Conservation (phyloP, 2,797 vertebrate genomes). For the Microhierax caerulescens region DNA sequence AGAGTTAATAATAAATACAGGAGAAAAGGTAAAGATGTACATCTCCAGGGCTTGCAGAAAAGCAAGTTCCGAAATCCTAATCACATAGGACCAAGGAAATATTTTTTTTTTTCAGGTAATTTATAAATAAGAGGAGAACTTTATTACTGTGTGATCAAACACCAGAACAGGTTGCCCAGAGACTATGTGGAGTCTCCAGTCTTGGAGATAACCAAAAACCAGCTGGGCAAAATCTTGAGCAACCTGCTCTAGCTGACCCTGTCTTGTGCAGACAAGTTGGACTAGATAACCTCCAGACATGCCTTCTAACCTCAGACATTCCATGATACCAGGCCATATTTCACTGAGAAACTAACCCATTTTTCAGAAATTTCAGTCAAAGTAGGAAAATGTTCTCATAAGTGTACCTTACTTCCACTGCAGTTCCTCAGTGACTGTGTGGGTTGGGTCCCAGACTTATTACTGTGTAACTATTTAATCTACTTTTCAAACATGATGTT, state of each 20-base stretch:
- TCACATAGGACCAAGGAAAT: background rate
- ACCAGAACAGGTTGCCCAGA: background rate
- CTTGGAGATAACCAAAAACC: background rate
- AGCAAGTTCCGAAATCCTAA: background rate
- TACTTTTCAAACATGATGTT: background rate
- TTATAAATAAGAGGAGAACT: background rate
- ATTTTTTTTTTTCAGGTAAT: background rate
- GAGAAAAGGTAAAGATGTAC: background rate
- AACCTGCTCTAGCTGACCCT: background rate
- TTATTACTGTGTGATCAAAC: background rate
- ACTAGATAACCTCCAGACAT: background rate
- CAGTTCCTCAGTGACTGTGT: background rate
- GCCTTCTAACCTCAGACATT: background rate
- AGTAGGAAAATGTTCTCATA: background rate
- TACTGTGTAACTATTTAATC: background rate
- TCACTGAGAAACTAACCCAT: background rate
- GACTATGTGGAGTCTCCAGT: rapidly evolving
- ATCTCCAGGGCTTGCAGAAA: background rate
- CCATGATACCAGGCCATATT: background rate
- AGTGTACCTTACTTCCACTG: background rate
- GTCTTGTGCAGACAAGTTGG: background rate
- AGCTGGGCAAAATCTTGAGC: background rate
- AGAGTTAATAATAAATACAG: background rate
- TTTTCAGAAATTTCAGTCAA: background rate
- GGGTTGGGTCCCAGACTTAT: background rate